Evolutionary conservation across 2,797 vertebrate species (phyloP).

Genomic region (Cirrhinus molitorella): DNA sequence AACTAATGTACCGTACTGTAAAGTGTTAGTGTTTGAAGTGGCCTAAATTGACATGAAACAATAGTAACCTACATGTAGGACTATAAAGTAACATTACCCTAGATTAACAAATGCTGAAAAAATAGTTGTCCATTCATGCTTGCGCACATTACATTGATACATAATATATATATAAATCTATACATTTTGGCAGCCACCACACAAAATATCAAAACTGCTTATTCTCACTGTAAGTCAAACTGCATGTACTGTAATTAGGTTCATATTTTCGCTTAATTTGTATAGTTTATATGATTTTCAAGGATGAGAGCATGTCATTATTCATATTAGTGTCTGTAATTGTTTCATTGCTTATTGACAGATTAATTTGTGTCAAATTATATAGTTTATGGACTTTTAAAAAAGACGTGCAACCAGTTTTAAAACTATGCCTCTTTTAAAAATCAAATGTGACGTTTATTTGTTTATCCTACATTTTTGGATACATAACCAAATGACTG

Average conservation of each 20-base stretch:
- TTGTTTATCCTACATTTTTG: neutral
- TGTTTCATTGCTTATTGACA: neutral
- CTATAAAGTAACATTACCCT: neutral
- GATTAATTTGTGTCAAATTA: neutral
- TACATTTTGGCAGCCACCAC: neutral
- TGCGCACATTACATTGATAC: neutral
- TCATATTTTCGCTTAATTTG: neutral
- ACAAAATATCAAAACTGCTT: neutral
- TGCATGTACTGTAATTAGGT: neutral
- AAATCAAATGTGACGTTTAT: neutral
- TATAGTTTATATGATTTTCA: neutral
- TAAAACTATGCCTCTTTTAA: no score
- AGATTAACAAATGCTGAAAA: neutral
- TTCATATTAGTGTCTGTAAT: neutral
- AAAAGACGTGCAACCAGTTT: neutral
- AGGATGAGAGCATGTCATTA: neutral
- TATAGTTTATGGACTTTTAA: no score
- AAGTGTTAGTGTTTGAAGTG: neutral
- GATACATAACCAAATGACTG: neutral
- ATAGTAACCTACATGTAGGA: neutral
- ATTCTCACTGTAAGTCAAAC: neutral
- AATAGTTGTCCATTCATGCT: neutral
- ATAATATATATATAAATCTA: no score
- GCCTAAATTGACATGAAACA: neutral
- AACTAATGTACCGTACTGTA: no score